These are phyloP conservation scores for Spondyliosoma cantharus DNA, from an alignment of 2,797 vertebrate species.

Conservation along the genomic window DNA sequence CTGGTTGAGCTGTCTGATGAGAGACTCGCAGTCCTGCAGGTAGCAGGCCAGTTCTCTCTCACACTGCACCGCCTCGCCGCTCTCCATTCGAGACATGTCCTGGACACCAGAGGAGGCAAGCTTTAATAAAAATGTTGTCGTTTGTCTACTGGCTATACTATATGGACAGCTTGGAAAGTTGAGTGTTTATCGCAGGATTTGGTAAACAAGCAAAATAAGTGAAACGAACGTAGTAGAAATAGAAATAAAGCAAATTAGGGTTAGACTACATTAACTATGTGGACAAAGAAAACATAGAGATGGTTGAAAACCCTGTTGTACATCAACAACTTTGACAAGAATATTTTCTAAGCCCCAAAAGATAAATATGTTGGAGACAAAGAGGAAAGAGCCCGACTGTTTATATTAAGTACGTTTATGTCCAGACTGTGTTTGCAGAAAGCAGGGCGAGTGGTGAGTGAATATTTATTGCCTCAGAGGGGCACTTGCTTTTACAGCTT, in stretches of 20 bases:
- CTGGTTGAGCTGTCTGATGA: slow-evolving; percentile 90
- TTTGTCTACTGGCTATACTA: background rate
- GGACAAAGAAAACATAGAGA: background rate
- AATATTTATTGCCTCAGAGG: slow-evolving; percentile 43
- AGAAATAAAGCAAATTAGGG: background rate
- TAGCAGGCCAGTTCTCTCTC: slow-evolving; percentile 91
- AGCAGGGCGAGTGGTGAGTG: slow-evolving; percentile 7
- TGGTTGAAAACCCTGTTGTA: background rate
- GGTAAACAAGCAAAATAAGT: background rate
- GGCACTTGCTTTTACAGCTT: slow-evolving; percentile 2
- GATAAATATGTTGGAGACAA: background rate
- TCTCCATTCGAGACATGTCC: slow-evolving; percentile 94
- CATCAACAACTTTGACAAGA: background rate
- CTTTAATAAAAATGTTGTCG: background rate
- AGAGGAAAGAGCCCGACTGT: background rate
- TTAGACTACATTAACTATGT: background rate
- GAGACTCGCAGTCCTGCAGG: slow-evolving; percentile 93
- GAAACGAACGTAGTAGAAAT: background rate
- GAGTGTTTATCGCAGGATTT: background rate
- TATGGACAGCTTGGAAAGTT: background rate
- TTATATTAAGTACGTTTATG: background rate
- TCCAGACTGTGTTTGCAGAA: slow-evolving; percentile 19
- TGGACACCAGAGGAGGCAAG: slow-evolving; percentile 54
- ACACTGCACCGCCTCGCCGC: slow-evolving; percentile 88
- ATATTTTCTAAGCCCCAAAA: background rate